A percentile compares a stretch with the other conserved stretches of the same genome.
phyloP scores from a whole-genome alignment of 2,113 vertebrate genomes.

The Pterophyllum scalare region DNA sequence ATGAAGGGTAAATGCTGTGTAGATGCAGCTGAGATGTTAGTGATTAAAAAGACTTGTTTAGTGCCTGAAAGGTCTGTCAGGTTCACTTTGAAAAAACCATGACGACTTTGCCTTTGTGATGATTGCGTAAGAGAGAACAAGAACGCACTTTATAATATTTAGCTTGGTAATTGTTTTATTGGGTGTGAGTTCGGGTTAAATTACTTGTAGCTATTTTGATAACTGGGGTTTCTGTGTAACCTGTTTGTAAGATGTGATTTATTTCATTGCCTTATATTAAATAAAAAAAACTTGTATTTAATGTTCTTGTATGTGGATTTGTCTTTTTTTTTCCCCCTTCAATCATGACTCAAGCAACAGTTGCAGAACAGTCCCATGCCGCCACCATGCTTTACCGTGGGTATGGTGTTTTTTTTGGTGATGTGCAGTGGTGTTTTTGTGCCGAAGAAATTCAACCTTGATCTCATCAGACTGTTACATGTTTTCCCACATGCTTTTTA shows the following conservation, averaged over 20 bases:
- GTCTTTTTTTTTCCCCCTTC: background rate
- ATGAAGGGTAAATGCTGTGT: conserved; percentile 11
- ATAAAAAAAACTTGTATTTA: conserved; percentile 4
- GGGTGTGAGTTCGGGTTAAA: conserved; percentile 1
- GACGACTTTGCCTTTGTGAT: conserved; percentile 45
- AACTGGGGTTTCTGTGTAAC: conserved; percentile 59
- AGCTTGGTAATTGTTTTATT: conserved; percentile 38
- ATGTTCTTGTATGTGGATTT: background rate
- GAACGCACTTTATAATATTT: conserved; percentile 71
- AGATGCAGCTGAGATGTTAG: background rate
- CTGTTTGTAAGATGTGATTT: conserved; percentile 63
- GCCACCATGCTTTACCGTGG: too few relatives aligned
- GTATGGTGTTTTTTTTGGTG: too few relatives aligned
- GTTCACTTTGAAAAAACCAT: background rate
- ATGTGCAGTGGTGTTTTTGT: too few relatives aligned
- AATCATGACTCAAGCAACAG: too few relatives aligned
- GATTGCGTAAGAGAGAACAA: conserved; percentile 33
- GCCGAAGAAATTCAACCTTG: too few relatives aligned
- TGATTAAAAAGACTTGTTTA: conserved; percentile 33
- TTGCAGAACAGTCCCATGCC: too few relatives aligned
- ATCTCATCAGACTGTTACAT: too few relatives aligned
- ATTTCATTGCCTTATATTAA: conserved; percentile 71
- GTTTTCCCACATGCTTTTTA: too few relatives aligned
- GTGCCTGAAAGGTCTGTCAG: conserved; percentile 43
- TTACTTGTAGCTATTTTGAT: conserved; percentile 56